These are phyloP conservation scores for Gryllus longicercus DNA, from an alignment of 2,888 invertebrate genomes.

Conservation along the genomic window DNA sequence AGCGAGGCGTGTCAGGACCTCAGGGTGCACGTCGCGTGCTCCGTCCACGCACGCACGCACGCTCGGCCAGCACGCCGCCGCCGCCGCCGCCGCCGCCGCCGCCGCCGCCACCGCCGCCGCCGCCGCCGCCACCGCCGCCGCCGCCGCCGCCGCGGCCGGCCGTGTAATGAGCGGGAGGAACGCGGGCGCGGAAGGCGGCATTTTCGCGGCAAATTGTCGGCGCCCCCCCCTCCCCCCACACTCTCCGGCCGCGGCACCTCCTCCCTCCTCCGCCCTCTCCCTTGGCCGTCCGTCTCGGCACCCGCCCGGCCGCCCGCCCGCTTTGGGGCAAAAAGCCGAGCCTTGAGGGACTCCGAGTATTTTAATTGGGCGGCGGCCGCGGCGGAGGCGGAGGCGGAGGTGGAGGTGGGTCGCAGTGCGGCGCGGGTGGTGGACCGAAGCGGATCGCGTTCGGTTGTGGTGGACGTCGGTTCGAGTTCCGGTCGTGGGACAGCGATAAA, in stretches of 20 bases:
- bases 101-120: no score
- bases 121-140: no score
- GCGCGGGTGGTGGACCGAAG: not conserved
- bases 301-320: not conserved
- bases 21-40: no score
- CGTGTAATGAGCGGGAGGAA: not conserved
- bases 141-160: no score
- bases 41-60: no score
- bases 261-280: not conserved
- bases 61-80: no score
- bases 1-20: no score
- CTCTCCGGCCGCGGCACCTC: not conserved
- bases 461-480: no score
- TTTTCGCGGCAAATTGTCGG: constrained; percentile 8
- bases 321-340: not conserved
- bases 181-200: not conserved
- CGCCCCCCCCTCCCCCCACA: not conserved
- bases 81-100: no score
- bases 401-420: not conserved
- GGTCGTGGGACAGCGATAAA: no score
- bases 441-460: no score
- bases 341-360: not conserved
- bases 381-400: not conserved
- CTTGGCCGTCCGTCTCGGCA: not conserved
- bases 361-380: not conserved